phyloP scores from a whole-genome alignment of 2,888 invertebrate genomes.

The Callyntrura sp. region DNA sequence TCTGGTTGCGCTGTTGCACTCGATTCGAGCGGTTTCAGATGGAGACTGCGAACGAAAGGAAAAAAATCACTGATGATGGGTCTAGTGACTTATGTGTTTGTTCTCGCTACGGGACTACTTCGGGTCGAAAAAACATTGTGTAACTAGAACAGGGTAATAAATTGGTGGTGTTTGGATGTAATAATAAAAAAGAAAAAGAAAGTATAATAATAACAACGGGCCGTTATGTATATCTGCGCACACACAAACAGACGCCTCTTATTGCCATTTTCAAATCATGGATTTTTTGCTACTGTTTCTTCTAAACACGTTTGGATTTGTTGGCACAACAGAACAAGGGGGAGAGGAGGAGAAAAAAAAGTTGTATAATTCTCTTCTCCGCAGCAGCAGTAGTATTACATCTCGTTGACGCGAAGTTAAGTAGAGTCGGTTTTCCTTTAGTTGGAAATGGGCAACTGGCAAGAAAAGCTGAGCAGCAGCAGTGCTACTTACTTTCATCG shows the following conservation, averaged over 20 bases:
- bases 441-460: slow-evolving; percentile 35
- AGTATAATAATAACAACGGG: no score
- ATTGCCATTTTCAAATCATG: neutral
- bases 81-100: neutral
- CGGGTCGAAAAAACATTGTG: neutral
- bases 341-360: neutral
- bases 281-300: neutral
- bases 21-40: no score
- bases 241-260: no score
- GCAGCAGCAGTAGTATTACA: no score
- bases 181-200: no score
- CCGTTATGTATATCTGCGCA: no score
- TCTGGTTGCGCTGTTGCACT: neutral
- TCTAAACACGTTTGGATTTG: neutral
- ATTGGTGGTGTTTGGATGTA: no score
- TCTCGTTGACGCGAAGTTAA: neutral
- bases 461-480: neutral
- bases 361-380: neutral
- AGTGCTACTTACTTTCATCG: neutral
- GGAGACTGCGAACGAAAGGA: no score
- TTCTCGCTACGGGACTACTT: neutral
- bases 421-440: neutral
- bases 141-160: neutral
- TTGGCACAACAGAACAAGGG: neutral
- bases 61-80: neutral